Evolutionary conservation across 2,113 vertebrate species (phyloP), one percentile per base, ranked within the genome.

Genomic region (Puffinus mauretanicus): DNA sequence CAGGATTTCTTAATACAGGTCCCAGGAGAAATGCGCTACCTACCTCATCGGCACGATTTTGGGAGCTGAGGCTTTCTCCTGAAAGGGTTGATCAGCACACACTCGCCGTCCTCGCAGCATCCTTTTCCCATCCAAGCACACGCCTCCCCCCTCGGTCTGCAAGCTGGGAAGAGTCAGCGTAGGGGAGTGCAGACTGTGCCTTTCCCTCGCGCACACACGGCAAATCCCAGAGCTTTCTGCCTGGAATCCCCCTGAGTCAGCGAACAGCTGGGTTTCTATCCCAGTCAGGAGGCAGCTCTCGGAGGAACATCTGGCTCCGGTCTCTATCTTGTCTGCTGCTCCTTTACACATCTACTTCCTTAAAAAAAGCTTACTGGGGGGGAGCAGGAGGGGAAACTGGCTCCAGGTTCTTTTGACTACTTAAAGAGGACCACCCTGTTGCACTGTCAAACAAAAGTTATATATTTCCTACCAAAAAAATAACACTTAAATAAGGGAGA

Each of bases 261-360:
- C 58, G 5, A 95, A 94, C 93, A 97, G 94, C 96, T 97, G 93
- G 79, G 84, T 81, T 81, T 90, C 93, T 92, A 86, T 94, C 82
- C 67, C 51, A 71, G 92, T 93, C 90, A 80, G 93, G 78, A 96
- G 87, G 36, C 75, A 94, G 93, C 62, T 88, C 54, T 88, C 11
- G 0, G 75, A 88, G 79, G 49, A 95, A 93, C 90, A 93, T 95
- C 90, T 96, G 90, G 93, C 96, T 95, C 71, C 11, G 9, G 85
- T 92, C 64, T 96, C 94, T 96, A 88, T 96, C 93, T 96, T 96
- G 79, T 93, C 90, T 95, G 93, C 67, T 90, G 88, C 79, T 95
- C 64, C 79, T 96, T 94, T 90, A 88, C 94, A 95, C 95, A 75
- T 97, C 71, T 86, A 95, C 79, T 95, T 96, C 96, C 96, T 88